Base-by-base conservation (phyloP, 2,113 vertebrate genomes). In the Sturnus vulgaris region DNA sequence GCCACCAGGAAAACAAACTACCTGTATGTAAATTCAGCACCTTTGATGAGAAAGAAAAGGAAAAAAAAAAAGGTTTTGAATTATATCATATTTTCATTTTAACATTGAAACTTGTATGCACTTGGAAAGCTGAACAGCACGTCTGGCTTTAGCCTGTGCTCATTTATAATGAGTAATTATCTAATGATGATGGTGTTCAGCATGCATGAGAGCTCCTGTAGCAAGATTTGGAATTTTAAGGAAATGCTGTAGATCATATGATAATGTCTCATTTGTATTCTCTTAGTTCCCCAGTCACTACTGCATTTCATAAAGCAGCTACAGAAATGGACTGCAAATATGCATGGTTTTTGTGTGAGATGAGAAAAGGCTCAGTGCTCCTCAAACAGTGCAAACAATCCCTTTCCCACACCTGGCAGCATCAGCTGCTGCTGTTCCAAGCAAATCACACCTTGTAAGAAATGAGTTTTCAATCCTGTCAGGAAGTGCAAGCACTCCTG, bases 231-330 rank as follows among this genome's bases (percentile, higher is more conserved):
- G 69, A 88, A 64, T 92, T 97, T 95, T 91, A 83, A 96, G 71
- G 95, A 95, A 97, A 88, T 37, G 56, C 57, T 95, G 60, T 79
- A 94, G 81, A 96, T 96, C 78, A 92, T 86, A 94, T 96, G 56
- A 95, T 96, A 93, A 91, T 71, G n/a, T 56, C 78, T 96, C 89
- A 96, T 96, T 95, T 68, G 71, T 87, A 95, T 97, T 96, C 85
- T 92, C 63, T 93, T 15, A 27, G 65, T 47, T 85, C 47, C 83
- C 61, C 50, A 40, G 60, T 21, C 75, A 19, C 44, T 80, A 27
- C 55, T 95, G 87, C 55, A 76, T 86, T 96, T 76, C 7, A 1
- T 25, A 63, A 89, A 93, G 90, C 59, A 93, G 76, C 86, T 66
- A 31, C 40, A 92, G 81, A 95, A 92, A 84, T 37, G 60, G 63